Evolutionary conservation across 2,888 invertebrate genomes (phyloP).

Genomic region (Priocnemis perturbator): DNA sequence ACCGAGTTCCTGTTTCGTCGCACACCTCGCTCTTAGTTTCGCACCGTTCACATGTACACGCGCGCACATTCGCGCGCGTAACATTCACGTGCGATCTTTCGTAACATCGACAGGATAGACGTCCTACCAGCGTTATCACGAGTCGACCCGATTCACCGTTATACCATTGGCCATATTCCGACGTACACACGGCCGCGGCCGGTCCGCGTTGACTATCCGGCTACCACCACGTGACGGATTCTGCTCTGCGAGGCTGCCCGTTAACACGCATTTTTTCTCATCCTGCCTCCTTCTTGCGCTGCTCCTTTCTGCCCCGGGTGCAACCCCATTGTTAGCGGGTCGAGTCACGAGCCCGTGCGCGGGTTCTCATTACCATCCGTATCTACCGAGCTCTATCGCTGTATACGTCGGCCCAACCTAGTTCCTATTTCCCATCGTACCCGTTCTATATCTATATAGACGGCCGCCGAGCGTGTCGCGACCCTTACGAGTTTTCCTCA

Average conservation of each 20-base stretch:
- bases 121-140: slow-evolving; percentile 46
- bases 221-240: slow-evolving; percentile 55
- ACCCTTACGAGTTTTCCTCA: slow-evolving; percentile 45
- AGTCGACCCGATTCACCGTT: slow-evolving; percentile 38
- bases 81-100: slow-evolving; percentile 31
- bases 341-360: slow-evolving; percentile 62
- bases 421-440: slow-evolving; percentile 67
- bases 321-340: slow-evolving; percentile 67
- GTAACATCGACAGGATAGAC: slow-evolving; percentile 43
- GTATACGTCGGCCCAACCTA: slow-evolving; percentile 61
- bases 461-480: slow-evolving; percentile 46
- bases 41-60: slow-evolving; percentile 9
- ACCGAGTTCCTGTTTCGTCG: slow-evolving; percentile 58
- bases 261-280: slow-evolving; percentile 40
- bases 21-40: slow-evolving; percentile 26
- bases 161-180: slow-evolving; percentile 40
- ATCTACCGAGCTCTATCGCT: slow-evolving; percentile 65
- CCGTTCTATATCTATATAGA: slow-evolving; percentile 50
- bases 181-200: not conserved
- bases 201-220: not conserved
- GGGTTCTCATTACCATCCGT: slow-evolving; percentile 71
- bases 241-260: slow-evolving; percentile 41
- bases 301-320: slow-evolving; percentile 40
- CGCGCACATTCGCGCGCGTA: not conserved
- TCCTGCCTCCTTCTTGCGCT: slow-evolving; percentile 2